These are phyloP conservation scores for Vidua macroura DNA, from an alignment of 2,113 vertebrate species.

Conservation along the genomic window DNA sequence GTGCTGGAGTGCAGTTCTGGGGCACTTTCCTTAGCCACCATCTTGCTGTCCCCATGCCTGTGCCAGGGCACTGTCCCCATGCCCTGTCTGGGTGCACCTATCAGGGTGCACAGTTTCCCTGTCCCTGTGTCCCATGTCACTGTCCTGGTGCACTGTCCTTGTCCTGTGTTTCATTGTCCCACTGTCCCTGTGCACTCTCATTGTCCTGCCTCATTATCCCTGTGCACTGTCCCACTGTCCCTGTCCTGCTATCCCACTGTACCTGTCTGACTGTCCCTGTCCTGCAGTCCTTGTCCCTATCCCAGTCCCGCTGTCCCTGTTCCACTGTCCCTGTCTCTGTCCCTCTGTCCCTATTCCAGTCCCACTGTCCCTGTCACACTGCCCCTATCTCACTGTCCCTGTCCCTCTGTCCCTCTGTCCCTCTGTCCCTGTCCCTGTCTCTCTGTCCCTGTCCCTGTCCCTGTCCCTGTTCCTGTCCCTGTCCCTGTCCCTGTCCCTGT, in stretches of 20 bases:
- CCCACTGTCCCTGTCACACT: too few relatives aligned
- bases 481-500: too few relatives aligned
- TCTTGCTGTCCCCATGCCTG: background rate
- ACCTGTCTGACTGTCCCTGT: too few relatives aligned
- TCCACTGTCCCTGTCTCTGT: background rate
- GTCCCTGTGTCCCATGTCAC: background rate
- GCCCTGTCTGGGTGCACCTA: too few relatives aligned
- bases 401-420: too few relatives aligned
- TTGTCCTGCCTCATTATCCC: background rate
- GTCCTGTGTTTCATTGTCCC: background rate
- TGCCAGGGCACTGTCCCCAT: rapidly evolving
- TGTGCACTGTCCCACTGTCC: background rate
- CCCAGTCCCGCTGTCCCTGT: too few relatives aligned
- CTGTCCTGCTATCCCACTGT: too few relatives aligned
- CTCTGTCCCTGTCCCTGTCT: too few relatives aligned
- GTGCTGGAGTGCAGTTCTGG: background rate
- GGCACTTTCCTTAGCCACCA: rapidly evolving
- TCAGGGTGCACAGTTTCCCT: background rate
- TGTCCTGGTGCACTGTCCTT: background rate
- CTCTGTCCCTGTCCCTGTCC: background rate
- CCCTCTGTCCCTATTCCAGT: too few relatives aligned
- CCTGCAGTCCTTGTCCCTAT: too few relatives aligned
- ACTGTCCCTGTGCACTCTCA: background rate
- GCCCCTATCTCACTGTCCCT: too few relatives aligned
- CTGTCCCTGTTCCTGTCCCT: background rate